Conservation (phyloP, 2,888 invertebrate species). For the Drosophila conformis region DNA sequence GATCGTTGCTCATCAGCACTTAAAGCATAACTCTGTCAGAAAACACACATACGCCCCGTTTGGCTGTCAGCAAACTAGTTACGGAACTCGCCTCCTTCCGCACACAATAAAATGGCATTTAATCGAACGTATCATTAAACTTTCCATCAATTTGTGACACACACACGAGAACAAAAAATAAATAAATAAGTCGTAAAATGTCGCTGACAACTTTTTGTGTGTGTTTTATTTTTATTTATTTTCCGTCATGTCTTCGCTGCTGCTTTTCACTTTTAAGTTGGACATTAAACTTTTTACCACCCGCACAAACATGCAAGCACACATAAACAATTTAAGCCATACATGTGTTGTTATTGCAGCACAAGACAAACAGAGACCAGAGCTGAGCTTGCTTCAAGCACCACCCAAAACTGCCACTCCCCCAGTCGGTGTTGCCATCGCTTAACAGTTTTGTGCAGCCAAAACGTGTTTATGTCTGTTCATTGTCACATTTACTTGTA, state of each 20-base stretch:
- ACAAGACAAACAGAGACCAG: slow-evolving; percentile 53
- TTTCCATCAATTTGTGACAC: slow-evolving; percentile 66
- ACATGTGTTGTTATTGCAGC: slow-evolving; percentile 71
- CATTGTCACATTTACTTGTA: slow-evolving; percentile 77
- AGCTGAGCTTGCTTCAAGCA: slow-evolving; percentile 14
- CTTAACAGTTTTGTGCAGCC: slow-evolving; percentile 66
- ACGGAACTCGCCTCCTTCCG: not conserved
- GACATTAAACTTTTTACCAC: slow-evolving; percentile 49
- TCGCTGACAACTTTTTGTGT: slow-evolving; percentile 44
- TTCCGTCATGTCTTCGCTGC: slow-evolving; percentile 9
- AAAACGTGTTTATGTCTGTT: slow-evolving; percentile 78
- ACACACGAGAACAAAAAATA: slow-evolving; percentile 30
- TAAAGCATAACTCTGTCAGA: not conserved
- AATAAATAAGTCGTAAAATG: slow-evolving; percentile 31
- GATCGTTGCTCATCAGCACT: not conserved
- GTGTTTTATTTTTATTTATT: not conserved
- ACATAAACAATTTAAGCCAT: slow-evolving; percentile 68
- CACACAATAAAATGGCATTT: slow-evolving; percentile 46
- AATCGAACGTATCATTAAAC: slow-evolving; percentile 71
- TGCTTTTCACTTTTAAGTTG: slow-evolving; percentile 34
- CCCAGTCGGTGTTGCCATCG: slow-evolving; percentile 11
- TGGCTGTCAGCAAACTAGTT: not conserved
- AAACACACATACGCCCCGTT: slow-evolving; percentile 36
- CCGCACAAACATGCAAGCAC: slow-evolving; percentile 15
- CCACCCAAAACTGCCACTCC: not conserved